phyloP scores from a whole-genome alignment of 2,888 invertebrate species.

The Rhabditoides inermis region DNA sequence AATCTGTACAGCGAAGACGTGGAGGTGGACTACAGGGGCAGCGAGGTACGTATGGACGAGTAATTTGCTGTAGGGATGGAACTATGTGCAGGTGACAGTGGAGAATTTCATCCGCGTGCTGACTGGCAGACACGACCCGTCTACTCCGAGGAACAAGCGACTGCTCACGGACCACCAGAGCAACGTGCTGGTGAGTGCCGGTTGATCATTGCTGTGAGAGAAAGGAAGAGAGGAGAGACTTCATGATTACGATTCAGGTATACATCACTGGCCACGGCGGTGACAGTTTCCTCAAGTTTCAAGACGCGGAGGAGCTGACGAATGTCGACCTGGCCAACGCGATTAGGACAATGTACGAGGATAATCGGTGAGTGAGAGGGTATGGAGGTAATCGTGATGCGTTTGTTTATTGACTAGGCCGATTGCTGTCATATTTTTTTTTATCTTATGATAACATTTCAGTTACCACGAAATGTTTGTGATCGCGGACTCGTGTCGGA shows the following conservation, averaged over 20 bases:
- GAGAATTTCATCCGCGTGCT: slow-evolving; percentile 93
- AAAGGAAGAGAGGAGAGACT: neutral
- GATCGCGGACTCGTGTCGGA: slow-evolving; percentile 98
- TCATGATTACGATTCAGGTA: slow-evolving; percentile 14
- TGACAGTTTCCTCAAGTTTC: slow-evolving; percentile 96
- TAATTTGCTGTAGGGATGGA: neutral
- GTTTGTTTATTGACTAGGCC: too few species aligned
- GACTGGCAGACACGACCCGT: slow-evolving; percentile 82
- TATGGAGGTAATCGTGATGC: too few species aligned
- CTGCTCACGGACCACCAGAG: slow-evolving; percentile 89
- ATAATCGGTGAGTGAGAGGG: slow-evolving; percentile 70
- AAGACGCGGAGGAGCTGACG: slow-evolving; percentile 96
- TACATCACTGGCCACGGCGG: slow-evolving; percentile 72
- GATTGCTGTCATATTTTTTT: slow-evolving; percentile 4
- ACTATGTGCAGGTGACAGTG: slow-evolving; percentile 53
- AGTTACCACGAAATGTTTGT: slow-evolving; percentile 96
- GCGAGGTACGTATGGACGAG: slow-evolving; percentile 65
- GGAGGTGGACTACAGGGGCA: slow-evolving; percentile 63
- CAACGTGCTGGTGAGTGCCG: slow-evolving; percentile 66
- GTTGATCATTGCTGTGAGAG: neutral
- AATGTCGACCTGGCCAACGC: slow-evolving; percentile 97
- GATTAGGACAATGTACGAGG: slow-evolving; percentile 99
- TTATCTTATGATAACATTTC: slow-evolving; percentile 20
- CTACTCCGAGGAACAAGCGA: slow-evolving; percentile 87
- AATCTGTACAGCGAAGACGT: slow-evolving; percentile 99